Base-by-base conservation (phyloP, 2,888 invertebrate species). In the Polylopha cassiicola region DNA sequence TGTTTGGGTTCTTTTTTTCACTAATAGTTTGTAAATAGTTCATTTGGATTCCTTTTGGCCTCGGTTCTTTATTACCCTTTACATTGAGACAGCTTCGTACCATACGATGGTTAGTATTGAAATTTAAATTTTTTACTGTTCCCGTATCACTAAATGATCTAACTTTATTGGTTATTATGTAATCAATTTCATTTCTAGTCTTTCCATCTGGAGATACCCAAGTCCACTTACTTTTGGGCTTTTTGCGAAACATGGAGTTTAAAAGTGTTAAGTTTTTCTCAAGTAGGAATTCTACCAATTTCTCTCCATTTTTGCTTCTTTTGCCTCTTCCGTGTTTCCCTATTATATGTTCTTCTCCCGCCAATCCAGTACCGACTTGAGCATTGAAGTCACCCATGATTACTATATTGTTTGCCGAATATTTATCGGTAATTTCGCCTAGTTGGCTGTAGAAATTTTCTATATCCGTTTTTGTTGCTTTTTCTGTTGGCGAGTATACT, bases 171-270 rank as follows among this genome's bases (percentile, higher is more conserved):
- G 24, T 5, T 13, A 3, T 13, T 24, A 24, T 24, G 6, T 13
- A 24, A 5, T 24, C 24, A 2, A 24, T 24, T 13, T 24, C 24
- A n/a, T 24, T 24, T 20, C 13, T 10, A 9, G 4, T 7, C 4
- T 11, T 16, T 28, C 33, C 28, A 28, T 34, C 33, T 28, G 33
- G 33, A 22, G 28, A 33, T 23, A 27, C 21, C 32, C 27, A 32
- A 10, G 29, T 34, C 16, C 34, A 22, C 29, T 41, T 43, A 28
- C 28, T 43, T 28, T 21, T 8, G 17, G 10, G 10, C 11, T 29
- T 29, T 7, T n/a, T 29, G n/a, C 10, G 18, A 18, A 8, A 29
- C 3, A 20, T 31, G n/a, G n/a, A n/a, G 20, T 31, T 31, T n/a
- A 31, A 7, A 11, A 31, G 18, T n/a, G n/a, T n/a, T n/a, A n/a